A percentile compares a stretch with the other conserved stretches of the same genome.
Evolutionary conservation across 2,888 invertebrate species (phyloP).

Genomic region (Calephelis perditalis): DNA sequence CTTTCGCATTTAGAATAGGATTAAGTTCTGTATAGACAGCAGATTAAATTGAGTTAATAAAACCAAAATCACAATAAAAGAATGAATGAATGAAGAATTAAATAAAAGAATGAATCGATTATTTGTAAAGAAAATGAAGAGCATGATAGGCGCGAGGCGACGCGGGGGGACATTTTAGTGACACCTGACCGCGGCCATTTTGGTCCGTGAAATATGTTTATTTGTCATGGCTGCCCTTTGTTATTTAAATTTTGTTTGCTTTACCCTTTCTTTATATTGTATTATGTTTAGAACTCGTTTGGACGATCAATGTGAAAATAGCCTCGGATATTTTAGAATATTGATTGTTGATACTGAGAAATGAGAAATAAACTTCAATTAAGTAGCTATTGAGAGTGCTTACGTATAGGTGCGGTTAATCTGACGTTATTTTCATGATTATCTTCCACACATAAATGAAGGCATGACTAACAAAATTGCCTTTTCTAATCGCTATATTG

Average conservation of each 20-base stretch:
- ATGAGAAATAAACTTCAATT: slow-evolving; percentile 78
- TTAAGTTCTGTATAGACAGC: too few relatives aligned
- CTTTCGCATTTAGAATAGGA: too few relatives aligned
- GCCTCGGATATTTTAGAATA: slow-evolving; percentile 68
- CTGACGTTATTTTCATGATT: slow-evolving; percentile 59
- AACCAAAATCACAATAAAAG: not conserved
- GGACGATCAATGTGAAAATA: slow-evolving; percentile 65
- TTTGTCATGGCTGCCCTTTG: slow-evolving; percentile 75
- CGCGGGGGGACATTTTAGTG: slow-evolving; percentile 51
- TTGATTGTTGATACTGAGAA: slow-evolving; percentile 77
- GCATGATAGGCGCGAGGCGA: slow-evolving; percentile 32
- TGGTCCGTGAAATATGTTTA: slow-evolving; percentile 77
- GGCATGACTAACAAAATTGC: slow-evolving; percentile 46
- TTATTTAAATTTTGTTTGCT: slow-evolving; percentile 78
- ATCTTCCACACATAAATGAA: slow-evolving; percentile 48
- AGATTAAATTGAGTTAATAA: too few relatives aligned
- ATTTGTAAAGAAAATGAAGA: slow-evolving; percentile 60
- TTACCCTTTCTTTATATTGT: slow-evolving; percentile 77
- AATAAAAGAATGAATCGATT: slow-evolving; percentile 58
- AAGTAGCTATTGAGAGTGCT: slow-evolving; percentile 64
- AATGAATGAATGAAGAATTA: slow-evolving; percentile 55
- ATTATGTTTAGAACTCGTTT: slow-evolving; percentile 74
- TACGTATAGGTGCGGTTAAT: slow-evolving; percentile 43
- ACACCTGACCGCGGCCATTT: slow-evolving; percentile 78
- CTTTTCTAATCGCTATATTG: slow-evolving; percentile 50